These are phyloP conservation scores for Halictus rubicundus DNA, from an alignment of 1,140 invertebrate species.

Conservation along the genomic window DNA sequence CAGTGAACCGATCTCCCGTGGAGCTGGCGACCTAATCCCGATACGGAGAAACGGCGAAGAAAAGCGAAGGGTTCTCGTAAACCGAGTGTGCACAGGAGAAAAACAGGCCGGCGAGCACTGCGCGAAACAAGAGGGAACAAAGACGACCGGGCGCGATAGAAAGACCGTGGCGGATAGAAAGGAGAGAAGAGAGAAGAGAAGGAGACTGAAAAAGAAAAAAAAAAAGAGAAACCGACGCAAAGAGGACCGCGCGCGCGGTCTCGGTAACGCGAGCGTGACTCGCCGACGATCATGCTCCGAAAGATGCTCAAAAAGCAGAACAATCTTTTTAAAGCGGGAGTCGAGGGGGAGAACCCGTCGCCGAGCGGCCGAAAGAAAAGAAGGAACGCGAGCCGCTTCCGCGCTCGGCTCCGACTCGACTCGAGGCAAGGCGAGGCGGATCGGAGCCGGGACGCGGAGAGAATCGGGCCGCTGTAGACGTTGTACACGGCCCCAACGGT, in stretches of 20 bases:
- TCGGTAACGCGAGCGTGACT: constrained; percentile 18
- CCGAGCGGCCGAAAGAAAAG: not conserved
- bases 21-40: no score
- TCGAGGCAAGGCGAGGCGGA: not conserved
- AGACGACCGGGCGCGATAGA: not conserved
- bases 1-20: no score
- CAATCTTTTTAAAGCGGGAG: constrained; percentile 20
- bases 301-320: constrained; percentile 38
- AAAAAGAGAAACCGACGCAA: constrained; percentile 6
- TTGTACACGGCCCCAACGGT: constrained; percentile 13
- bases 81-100: constrained; percentile 10
- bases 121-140: constrained; percentile 28
- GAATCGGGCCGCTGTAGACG: constrained; percentile 7
- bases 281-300: constrained; percentile 29
- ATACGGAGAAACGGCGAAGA: not conserved
- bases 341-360: not conserved
- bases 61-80: constrained; percentile 13
- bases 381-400: not conserved
- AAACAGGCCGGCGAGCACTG: constrained; percentile 24
- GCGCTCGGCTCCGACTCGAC: not conserved
- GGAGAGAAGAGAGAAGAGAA: not conserved
- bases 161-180: not conserved
- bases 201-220: no score
- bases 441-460: not conserved
- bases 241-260: not conserved